Conservation (phyloP, 2,797 vertebrate species). For the Geotrypetes seraphini region DNA sequence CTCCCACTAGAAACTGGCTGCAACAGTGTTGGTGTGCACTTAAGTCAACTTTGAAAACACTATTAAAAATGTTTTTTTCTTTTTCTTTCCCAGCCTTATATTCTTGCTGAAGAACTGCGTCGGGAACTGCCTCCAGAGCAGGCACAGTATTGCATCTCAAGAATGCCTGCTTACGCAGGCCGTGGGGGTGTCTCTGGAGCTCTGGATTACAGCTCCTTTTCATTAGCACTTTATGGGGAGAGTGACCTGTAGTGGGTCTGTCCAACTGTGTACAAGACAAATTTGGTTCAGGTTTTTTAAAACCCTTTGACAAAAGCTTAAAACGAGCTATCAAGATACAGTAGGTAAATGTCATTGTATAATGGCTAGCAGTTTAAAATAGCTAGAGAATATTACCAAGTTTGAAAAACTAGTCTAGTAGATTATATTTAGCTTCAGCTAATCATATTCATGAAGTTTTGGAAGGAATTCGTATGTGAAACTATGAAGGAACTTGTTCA, state of each 20-base stretch:
- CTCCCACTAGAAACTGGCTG: no score
- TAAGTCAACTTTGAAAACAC: no score
- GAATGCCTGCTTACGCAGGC: slow-evolving; percentile 67
- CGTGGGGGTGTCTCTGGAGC: slow-evolving; percentile 60
- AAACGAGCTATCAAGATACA: slow-evolving; percentile 19
- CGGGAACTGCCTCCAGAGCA: slow-evolving; percentile 73
- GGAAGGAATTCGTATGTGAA: slow-evolving; percentile 1
- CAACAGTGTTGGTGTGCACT: no score
- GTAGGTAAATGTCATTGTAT: slow-evolving; percentile 18
- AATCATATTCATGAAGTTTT: slow-evolving; percentile 18
- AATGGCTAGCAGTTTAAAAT: slow-evolving; percentile 18
- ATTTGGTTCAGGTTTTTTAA: slow-evolving; percentile 32
- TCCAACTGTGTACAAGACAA: slow-evolving; percentile 22
- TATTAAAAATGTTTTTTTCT: slow-evolving; percentile 13
- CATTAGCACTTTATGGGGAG: slow-evolving; percentile 72
- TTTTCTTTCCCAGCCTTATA: slow-evolving; percentile 57
- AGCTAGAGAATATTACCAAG: slow-evolving; percentile 8
- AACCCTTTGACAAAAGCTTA: slow-evolving; percentile 35
- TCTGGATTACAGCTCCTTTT: slow-evolving; percentile 72
- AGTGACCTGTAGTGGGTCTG: slow-evolving; percentile 56
- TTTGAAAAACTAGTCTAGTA: slow-evolving; percentile 18
- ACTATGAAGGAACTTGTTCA: background rate
- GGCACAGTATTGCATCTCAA: slow-evolving; percentile 75
- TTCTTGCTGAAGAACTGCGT: slow-evolving; percentile 68
- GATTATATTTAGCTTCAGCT: slow-evolving; percentile 29